These are phyloP conservation scores for Ephestia elutella DNA, from an alignment of 1,140 invertebrate genomes.

Conservation along the genomic window DNA sequence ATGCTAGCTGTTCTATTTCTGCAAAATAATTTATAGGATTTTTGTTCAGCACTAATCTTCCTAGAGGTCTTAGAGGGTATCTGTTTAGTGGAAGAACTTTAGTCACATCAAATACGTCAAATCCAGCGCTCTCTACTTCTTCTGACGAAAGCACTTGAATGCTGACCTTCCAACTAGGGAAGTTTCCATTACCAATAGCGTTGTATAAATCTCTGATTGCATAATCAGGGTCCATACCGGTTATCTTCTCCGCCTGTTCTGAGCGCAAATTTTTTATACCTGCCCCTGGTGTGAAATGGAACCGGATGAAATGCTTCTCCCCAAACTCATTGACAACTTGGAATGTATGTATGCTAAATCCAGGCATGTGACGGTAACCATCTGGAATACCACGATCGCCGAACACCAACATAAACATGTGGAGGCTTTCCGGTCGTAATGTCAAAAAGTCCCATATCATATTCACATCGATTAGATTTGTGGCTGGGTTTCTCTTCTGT, in stretches of 20 bases:
- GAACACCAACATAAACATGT: constrained; percentile 77
- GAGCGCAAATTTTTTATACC: constrained; percentile 80
- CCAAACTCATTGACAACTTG: constrained; percentile 80
- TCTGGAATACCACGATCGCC: constrained; percentile 92
- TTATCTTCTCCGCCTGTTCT: constrained; percentile 76
- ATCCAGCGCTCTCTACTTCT: constrained; percentile 72
- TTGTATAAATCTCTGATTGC: constrained; percentile 83
- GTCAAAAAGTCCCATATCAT: constrained; percentile 95
- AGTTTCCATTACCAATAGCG: constrained; percentile 80
- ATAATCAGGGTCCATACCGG: constrained; percentile 83
- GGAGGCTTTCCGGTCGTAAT: constrained; percentile 86
- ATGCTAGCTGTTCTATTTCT: constrained; percentile 92
- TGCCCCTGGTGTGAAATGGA: constrained; percentile 82
- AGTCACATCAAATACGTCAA: constrained; percentile 82
- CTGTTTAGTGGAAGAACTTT: constrained; percentile 87
- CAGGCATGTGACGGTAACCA: constrained; percentile 84
- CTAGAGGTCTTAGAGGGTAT: constrained; percentile 88
- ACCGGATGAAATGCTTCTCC: constrained; percentile 80
- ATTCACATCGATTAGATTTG: constrained; percentile 84
- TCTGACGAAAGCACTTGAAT: constrained; percentile 75
- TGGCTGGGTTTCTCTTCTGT: constrained; percentile 83
- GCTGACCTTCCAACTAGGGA: constrained; percentile 80
- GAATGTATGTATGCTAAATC: constrained; percentile 82
- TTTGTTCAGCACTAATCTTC: constrained; percentile 86
- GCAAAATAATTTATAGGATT: constrained; percentile 92